Percentiles rank a stretch among this genome's conserved stretches.
Evolutionary conservation across 1,140 invertebrate genomes (phyloP).

Genomic region (Pentalonia nigronervosa): DNA sequence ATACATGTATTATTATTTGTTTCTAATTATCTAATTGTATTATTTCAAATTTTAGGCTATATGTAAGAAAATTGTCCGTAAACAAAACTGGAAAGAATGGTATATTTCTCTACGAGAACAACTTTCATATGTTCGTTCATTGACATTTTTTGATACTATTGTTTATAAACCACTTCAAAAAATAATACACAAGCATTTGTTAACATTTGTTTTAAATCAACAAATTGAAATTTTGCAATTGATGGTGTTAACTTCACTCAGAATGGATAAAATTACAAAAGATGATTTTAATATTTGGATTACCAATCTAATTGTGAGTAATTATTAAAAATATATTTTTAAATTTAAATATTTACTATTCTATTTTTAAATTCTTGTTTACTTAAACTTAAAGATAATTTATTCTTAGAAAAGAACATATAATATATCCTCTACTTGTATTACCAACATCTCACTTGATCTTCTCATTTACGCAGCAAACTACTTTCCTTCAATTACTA

Average conservation of each 20-base stretch:
- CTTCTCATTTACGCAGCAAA: no score
- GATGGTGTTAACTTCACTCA: slow-evolving; percentile 43
- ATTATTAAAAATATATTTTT: not conserved
- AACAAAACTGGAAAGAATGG: slow-evolving; percentile 57
- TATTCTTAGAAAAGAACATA: no score
- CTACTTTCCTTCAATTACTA: no score
- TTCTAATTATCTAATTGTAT: not conserved
- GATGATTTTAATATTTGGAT: slow-evolving; percentile 47
- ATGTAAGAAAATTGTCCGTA: slow-evolving; percentile 38
- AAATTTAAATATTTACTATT: not conserved
- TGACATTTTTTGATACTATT: slow-evolving; percentile 54
- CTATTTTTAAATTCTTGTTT: not conserved
- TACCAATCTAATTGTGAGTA: slow-evolving; percentile 49
- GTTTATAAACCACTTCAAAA: slow-evolving; percentile 50
- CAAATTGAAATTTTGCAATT: slow-evolving; percentile 52
- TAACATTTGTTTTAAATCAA: slow-evolving; percentile 53
- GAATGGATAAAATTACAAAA: slow-evolving; percentile 22
- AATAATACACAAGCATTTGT: slow-evolving; percentile 24
- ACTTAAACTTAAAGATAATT: no score
- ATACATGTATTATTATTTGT: not conserved
- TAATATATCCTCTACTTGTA: no score
- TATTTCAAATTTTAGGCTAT: not conserved
- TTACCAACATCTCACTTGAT: no score
- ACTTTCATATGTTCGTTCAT: slow-evolving; percentile 45
- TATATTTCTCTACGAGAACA: slow-evolving; percentile 31